Conservation (phyloP, 2,113 vertebrate species). For the Paramormyrops kingsleyae region DNA sequence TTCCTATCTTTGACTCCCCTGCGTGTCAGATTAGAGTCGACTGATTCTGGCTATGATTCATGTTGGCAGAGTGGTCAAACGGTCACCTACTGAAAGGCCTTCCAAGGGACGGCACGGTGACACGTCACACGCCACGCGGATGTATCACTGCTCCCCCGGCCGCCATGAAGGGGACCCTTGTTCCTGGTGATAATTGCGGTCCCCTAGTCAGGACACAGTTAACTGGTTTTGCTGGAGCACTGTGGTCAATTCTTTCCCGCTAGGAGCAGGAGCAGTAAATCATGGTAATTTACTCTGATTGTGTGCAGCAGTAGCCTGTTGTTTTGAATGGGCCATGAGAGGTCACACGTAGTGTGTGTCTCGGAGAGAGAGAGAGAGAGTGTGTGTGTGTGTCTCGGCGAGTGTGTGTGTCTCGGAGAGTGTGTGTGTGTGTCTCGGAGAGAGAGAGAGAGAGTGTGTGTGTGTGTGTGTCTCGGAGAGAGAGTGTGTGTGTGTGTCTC, state of each 20-base stretch:
- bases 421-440: too few relatives aligned
- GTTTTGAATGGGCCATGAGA: neutral
- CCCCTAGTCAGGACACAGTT: neutral
- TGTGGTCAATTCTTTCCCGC: neutral
- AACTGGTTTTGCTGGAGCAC: neutral
- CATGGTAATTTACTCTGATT: neutral
- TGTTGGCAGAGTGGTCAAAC: neutral
- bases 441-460: neutral
- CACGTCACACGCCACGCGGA: neutral
- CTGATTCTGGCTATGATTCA: neutral
- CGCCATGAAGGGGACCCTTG: neutral
- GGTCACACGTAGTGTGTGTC: neutral
- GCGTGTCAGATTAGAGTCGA: neutral
- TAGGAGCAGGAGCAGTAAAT: neutral
- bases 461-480: neutral
- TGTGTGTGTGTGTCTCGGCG: neutral
- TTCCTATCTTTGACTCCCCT: too few relatives aligned
- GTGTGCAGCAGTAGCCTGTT: neutral
- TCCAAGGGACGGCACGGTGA: neutral
- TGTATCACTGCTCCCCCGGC: neutral
- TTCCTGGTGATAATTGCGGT: neutral
- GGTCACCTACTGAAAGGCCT: neutral
- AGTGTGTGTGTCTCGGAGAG: too few relatives aligned
- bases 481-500: neutral
- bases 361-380: neutral